Percentiles rank a stretch among this genome's conserved stretches.
phyloP scores from a whole-genome alignment of 2,888 invertebrate genomes.

The Acanthacorydalis orientalis region DNA sequence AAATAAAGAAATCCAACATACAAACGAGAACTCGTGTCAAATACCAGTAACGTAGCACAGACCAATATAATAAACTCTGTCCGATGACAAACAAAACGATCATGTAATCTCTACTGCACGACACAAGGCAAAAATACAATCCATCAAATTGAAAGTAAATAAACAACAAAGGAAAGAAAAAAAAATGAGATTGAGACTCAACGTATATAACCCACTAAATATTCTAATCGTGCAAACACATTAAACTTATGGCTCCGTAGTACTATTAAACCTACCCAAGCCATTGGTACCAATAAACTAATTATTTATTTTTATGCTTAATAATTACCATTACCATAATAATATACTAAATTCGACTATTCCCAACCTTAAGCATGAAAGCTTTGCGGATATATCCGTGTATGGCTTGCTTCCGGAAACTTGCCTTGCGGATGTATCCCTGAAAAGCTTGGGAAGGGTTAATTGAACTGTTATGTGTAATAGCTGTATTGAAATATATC shows the following conservation, averaged over 20 bases:
- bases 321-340: conserved; percentile 1
- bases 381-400: conserved; percentile 8
- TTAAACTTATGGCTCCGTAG: background rate
- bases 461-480: conserved; percentile 6
- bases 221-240: conserved; percentile 1
- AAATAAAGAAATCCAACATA: background rate
- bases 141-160: background rate
- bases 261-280: conserved; percentile 8
- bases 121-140: background rate
- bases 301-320: background rate
- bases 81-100: no score
- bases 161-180: background rate
- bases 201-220: background rate
- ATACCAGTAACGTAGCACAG: background rate
- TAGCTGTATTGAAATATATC: conserved; percentile 1
- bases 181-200: background rate
- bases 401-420: conserved; percentile 7
- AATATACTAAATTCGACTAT: conserved; percentile 1
- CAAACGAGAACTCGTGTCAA: background rate
- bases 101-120: background rate
- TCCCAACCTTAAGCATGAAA: conserved; percentile 7
- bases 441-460: conserved; percentile 8
- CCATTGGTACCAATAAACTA: conserved; percentile 1
- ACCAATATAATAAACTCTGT: no score
- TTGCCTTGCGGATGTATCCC: conserved; percentile 7